Conservation (phyloP, 2,113 vertebrate species). For the Myrmecobius fasciatus region DNA sequence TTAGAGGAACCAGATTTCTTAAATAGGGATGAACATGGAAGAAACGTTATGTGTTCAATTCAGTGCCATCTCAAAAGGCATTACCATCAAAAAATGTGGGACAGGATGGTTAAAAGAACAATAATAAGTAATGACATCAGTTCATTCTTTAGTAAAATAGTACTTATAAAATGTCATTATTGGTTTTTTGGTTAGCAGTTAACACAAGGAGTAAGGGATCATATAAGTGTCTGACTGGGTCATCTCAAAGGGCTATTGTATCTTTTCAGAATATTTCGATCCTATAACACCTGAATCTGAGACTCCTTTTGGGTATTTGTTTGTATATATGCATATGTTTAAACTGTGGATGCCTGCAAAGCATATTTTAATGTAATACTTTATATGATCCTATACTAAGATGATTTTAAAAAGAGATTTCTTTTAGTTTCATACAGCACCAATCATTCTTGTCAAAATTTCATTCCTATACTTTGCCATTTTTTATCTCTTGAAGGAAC, state of each 20-base stretch:
- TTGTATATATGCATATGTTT: background rate
- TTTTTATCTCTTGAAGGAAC: conserved; percentile 12
- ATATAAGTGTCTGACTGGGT: background rate
- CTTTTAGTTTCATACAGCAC: background rate
- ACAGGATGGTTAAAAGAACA: background rate
- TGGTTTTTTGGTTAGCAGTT: background rate
- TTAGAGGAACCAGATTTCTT: conserved; percentile 25
- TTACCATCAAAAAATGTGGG: background rate
- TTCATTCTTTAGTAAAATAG: conserved; percentile 23
- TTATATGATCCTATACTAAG: background rate
- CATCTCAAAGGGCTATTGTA: conserved; percentile 1
- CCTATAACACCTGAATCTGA: background rate
- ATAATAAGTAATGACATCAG: conserved; percentile 18
- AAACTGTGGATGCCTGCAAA: background rate
- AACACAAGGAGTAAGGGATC: conserved; percentile 8
- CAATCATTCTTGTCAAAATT: background rate
- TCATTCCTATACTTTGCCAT: conserved; percentile 4
- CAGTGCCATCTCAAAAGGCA: conserved; percentile 13
- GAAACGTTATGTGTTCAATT: conserved; percentile 1
- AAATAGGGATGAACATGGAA: conserved; percentile 23
- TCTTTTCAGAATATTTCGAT: background rate
- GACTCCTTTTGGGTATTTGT: background rate
- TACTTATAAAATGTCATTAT: background rate
- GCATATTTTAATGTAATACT: background rate
- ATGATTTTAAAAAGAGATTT: background rate